Conservation (phyloP, 2,113 vertebrate genomes). For the Chionomys nivalis region DNA sequence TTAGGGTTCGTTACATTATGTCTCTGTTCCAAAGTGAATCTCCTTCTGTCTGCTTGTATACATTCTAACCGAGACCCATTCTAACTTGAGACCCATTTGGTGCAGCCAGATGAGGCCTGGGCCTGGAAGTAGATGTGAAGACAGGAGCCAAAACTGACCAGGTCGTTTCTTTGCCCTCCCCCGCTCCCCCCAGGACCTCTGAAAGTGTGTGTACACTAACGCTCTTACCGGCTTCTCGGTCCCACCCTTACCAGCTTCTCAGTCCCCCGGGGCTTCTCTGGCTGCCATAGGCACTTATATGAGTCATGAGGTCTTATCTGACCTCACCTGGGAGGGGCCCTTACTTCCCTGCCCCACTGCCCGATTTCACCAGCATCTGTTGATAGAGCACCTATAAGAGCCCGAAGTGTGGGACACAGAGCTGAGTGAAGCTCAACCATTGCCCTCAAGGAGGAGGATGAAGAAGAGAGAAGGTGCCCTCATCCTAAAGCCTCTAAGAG, state of each 20-base stretch:
- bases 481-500: fast-evolving
- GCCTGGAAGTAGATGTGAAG: not conserved
- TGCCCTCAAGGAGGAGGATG: not conserved
- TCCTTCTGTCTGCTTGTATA: constrained; percentile 7
- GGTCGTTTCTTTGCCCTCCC: not conserved
- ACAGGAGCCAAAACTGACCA: not conserved
- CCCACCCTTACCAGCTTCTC: not conserved
- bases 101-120: not conserved
- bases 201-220: not conserved
- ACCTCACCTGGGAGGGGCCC: not conserved
- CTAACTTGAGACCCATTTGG: too few species aligned
- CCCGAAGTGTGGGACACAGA: not conserved
- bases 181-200: not conserved
- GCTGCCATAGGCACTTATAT: not conserved
- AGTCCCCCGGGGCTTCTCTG: not conserved
- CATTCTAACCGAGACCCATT: not conserved
- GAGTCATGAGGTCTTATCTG: not conserved
- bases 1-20: not conserved
- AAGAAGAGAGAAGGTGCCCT: not conserved
- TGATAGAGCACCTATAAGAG: not conserved
- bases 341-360: not conserved
- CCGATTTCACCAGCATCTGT: not conserved
- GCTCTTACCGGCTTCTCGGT: not conserved
- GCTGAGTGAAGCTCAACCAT: not conserved
- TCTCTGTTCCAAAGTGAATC: constrained; percentile 15